Conservation (phyloP, 37 sponge, comb jelly and placozoan genomes). For the Bolinopsis microptera region DNA sequence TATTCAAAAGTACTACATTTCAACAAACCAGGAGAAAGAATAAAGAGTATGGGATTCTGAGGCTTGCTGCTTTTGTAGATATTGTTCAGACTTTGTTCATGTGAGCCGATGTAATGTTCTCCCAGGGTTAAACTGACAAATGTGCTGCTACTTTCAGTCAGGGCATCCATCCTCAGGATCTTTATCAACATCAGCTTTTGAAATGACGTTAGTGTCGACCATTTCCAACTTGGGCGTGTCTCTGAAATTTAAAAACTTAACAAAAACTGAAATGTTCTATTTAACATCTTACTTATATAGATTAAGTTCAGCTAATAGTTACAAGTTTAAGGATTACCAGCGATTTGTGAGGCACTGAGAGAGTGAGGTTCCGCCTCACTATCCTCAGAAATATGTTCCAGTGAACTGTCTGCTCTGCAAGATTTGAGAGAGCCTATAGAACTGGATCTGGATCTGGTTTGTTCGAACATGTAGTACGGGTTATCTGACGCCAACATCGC, state of each 20-base stretch:
- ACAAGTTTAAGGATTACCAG: neutral
- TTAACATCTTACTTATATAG: too few relatives aligned
- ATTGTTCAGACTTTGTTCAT: constrained; percentile 20
- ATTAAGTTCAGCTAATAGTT: neutral
- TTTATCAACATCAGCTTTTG: constrained; percentile 66
- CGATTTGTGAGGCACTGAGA: constrained; percentile 2
- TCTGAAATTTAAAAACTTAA: neutral
- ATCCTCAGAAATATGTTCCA: constrained; percentile 55
- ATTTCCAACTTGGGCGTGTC: constrained; percentile 52
- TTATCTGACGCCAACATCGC: constrained; percentile 56
- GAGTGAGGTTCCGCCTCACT: constrained; percentile 43
- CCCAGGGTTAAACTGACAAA: constrained; percentile 53
- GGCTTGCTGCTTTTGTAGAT: constrained; percentile 47
- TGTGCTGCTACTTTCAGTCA: constrained; percentile 5
- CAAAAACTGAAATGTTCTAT: too few relatives aligned
- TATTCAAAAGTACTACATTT: too few relatives aligned
- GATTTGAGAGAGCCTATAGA: constrained; percentile 26
- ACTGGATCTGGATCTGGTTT: constrained; percentile 31
- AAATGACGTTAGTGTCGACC: constrained; percentile 58
- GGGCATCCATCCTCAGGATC: constrained; percentile 56
- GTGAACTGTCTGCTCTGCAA: constrained; percentile 44
- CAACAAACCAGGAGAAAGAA: constrained; percentile 62
- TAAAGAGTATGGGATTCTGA: constrained; percentile 49
- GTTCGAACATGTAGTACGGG: constrained; percentile 53
- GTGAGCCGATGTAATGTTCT: neutral